A percentile compares a stretch with the other conserved stretches of the same genome.
Conservation (phyloP, 2,888 invertebrate species). For the Aporophyla lueneburgensis region DNA sequence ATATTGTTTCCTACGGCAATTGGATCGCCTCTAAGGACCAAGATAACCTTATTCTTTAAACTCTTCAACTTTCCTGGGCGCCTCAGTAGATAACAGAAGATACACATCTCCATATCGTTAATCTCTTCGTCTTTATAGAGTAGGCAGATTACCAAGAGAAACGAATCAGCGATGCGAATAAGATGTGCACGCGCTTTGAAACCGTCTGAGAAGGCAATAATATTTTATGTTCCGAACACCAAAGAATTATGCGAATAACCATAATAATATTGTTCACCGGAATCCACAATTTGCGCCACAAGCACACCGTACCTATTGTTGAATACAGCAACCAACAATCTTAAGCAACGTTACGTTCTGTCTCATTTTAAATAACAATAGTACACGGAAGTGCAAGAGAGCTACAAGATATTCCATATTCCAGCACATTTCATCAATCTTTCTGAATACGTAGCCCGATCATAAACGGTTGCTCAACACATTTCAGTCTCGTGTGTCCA, state of each 20-base stretch:
- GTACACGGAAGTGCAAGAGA: slow-evolving; percentile 30
- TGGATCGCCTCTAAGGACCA: not conserved
- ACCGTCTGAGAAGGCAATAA: slow-evolving; percentile 32
- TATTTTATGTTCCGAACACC: slow-evolving; percentile 38
- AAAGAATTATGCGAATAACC: slow-evolving; percentile 40
- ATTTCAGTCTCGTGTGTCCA: slow-evolving; percentile 64
- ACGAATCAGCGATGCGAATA: slow-evolving; percentile 22
- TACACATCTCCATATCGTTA: not conserved
- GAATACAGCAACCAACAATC: slow-evolving; percentile 14
- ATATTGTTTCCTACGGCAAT: no score
- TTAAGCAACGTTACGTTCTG: slow-evolving; percentile 27
- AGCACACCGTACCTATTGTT: slow-evolving; percentile 35
- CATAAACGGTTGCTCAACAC: slow-evolving; percentile 54
- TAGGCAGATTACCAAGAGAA: slow-evolving; percentile 9
- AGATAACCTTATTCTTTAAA: not conserved
- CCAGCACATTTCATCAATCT: slow-evolving; percentile 29
- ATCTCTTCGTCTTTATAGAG: not conserved
- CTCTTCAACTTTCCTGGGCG: no score
- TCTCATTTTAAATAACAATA: slow-evolving; percentile 58
- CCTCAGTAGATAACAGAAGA: no score
- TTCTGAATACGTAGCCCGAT: slow-evolving; percentile 29
- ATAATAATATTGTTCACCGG: slow-evolving; percentile 45
- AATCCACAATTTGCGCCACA: slow-evolving; percentile 54
- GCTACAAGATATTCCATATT: not conserved
- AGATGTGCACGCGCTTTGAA: slow-evolving; percentile 24